Evolutionary conservation across 2,797 vertebrate species (phyloP), one percentile per base, ranked within the genome.

Genomic region (Leucoraja ocellata): DNA sequence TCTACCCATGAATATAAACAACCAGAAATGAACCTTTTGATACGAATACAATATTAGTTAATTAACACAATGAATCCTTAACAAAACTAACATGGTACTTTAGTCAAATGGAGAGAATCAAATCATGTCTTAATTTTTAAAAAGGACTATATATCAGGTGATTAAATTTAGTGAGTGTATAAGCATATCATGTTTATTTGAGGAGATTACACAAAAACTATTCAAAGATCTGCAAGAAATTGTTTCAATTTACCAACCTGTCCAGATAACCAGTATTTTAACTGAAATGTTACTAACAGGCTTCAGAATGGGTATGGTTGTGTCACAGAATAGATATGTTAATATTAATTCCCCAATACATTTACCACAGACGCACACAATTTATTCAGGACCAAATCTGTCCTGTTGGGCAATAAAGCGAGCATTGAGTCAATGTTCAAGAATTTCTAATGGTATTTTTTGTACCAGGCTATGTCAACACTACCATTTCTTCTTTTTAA

Each of bases 351-450:
- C 74, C 68, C 36, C 36, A 91, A 91, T 28, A 23, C 39, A 74
- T 91, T 91, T 91, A 10, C 61, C 36, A 54, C 68, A 54, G 54
- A 13, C 14, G 10, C 25, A 84, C 21, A 63, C 61, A 86, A 32
- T n/a, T n/a, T 32, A 65, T 61, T 61, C 81, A 61, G 81, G 7
- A 54, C 2, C 21, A 25, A 81, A 54, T 88, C 84, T 88, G 28
- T 0, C n/a, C 58, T 88, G 58, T 86, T 86, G 61, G 65, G 90
- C 21, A 74, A 73, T 74, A 46, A 91, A 46, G 65, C 28, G 32
- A 91, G 36, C 54, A 73, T 28, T 91, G 71, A 91, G 71, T 71
- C 39, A 91, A 91, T 39, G 36, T 11, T 21, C 68, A 91, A 91
- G 14, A 63, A 71, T 91, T 91, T 39, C 39, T 8, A 73, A 91